Percentiles rank a stretch among this genome's conserved stretches.
These are phyloP conservation scores for Halichoerus grypus DNA, from an alignment of 2,113 vertebrate species.

Conservation along the genomic window DNA sequence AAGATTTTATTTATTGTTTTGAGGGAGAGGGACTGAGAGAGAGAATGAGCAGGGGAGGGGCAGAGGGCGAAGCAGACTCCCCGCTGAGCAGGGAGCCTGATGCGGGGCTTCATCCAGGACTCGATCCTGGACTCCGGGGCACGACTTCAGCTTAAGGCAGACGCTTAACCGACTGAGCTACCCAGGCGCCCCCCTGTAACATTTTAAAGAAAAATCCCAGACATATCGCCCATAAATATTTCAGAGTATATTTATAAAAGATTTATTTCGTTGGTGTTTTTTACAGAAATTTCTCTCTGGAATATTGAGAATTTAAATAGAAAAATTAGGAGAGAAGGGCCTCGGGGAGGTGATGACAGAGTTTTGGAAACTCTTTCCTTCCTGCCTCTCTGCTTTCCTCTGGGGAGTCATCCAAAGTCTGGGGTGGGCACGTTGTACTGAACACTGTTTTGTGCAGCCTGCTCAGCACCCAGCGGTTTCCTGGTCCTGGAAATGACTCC, in stretches of 20 bases:
- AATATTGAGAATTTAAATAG: conserved; percentile 7
- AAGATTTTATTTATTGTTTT: too few relatives aligned
- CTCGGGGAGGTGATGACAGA: neutral
- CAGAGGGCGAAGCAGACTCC: too few relatives aligned
- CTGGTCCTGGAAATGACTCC: neutral
- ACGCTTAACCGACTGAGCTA: neutral
- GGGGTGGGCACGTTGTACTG: neutral
- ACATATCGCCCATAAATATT: conserved; percentile 28
- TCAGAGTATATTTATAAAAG: neutral
- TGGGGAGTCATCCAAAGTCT: neutral
- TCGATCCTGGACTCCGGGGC: too few relatives aligned
- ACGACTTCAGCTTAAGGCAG: too few relatives aligned
- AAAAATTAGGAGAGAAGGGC: neutral
- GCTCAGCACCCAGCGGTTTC: neutral
- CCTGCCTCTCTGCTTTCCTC: neutral
- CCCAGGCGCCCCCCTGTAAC: neutral
- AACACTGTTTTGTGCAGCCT: neutral
- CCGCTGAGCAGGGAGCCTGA: too few relatives aligned
- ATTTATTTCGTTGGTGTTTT: conserved; percentile 28
- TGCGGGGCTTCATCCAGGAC: too few relatives aligned
- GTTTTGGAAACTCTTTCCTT: neutral
- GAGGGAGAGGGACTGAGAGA: neutral
- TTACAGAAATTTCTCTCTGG: conserved; percentile 3
- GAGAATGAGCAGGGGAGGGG: neutral
- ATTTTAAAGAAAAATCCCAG: conserved; percentile 23